phyloP scores from a whole-genome alignment of 1,140 invertebrate species.

The Babylonia areolata region DNA sequence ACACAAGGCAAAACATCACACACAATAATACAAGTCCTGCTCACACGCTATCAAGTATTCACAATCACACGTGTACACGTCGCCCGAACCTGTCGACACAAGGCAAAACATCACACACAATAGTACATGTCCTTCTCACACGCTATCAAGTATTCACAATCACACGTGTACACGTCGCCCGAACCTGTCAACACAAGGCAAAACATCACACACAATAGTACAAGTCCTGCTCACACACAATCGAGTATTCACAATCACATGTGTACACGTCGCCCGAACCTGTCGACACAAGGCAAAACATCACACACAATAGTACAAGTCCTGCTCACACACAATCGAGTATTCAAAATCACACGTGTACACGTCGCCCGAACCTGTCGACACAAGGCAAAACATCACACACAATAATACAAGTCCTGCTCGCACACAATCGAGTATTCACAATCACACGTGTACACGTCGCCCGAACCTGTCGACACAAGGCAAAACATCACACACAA shows the following conservation, averaged over 20 bases:
- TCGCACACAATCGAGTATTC: background rate
- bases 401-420: background rate
- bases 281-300: constrained; percentile 57
- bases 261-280: constrained; percentile 89
- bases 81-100: constrained; percentile 79
- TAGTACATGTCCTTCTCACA: background rate
- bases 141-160: background rate
- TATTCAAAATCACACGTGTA: background rate
- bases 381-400: background rate
- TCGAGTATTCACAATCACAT: constrained; percentile 76
- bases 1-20: constrained; percentile 27
- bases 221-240: background rate
- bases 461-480: no score
- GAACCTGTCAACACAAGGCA: constrained; percentile 57
- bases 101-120: background rate
- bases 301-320: background rate
- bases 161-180: constrained; percentile 90
- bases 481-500: background rate
- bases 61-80: constrained; percentile 86
- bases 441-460: background rate
- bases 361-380: background rate
- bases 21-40: background rate
- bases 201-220: background rate
- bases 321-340: background rate
- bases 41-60: background rate